Evolutionary conservation across 2,888 invertebrate genomes (phyloP).

Genomic region (Tachystola acroxantha): DNA sequence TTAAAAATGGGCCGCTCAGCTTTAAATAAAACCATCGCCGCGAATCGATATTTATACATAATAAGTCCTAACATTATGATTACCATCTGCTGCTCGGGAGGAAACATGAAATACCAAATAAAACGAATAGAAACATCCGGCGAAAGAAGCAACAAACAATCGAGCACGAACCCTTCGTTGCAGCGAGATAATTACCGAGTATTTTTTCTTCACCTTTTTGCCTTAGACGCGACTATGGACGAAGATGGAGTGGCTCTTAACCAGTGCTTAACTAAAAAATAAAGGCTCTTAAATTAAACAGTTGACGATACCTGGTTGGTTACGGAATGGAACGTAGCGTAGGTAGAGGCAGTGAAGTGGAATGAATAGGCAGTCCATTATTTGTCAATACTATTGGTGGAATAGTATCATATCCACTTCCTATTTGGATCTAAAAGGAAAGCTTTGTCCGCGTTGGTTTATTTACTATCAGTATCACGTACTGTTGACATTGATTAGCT

Average conservation of each 20-base stretch:
- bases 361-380: no score
- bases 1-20: background rate
- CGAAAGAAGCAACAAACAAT: slow-evolving; percentile 62
- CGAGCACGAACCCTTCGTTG: slow-evolving; percentile 46
- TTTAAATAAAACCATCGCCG: background rate
- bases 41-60: background rate
- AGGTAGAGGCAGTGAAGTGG: no score
- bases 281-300: slow-evolving; percentile 29
- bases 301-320: slow-evolving; percentile 18
- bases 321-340: background rate
- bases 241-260: slow-evolving; percentile 34
- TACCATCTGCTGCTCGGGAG: slow-evolving; percentile 6
- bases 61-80: slow-evolving; percentile 3
- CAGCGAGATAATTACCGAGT: slow-evolving; percentile 52
- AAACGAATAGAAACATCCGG: slow-evolving; percentile 57
- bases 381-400: no score
- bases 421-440: slow-evolving; percentile 1
- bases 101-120: slow-evolving; percentile 30
- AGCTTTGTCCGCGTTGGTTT: slow-evolving; percentile 9
- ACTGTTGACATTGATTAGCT: slow-evolving; percentile 20
- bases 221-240: slow-evolving; percentile 25
- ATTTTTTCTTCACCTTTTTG: slow-evolving; percentile 32
- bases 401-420: no score
- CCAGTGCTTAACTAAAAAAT: no score
- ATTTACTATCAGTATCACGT: slow-evolving; percentile 15